A percentile compares a stretch with the other conserved stretches of the same genome.
These are phyloP conservation scores for Melieria crassipennis DNA, from an alignment of 2,888 invertebrate genomes.

Conservation along the genomic window DNA sequence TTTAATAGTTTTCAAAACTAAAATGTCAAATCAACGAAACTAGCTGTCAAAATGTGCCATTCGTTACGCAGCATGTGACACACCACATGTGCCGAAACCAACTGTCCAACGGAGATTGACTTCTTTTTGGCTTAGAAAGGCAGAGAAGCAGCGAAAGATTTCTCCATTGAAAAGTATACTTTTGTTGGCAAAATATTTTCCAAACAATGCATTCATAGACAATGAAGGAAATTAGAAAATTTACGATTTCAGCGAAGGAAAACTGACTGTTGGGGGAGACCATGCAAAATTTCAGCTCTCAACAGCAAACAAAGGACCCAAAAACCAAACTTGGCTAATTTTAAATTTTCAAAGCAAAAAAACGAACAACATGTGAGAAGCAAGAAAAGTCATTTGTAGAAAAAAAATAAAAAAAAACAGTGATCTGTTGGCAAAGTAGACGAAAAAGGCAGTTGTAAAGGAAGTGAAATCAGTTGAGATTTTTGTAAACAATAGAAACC, in stretches of 20 bases:
- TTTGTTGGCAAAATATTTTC: slow-evolving; percentile 31
- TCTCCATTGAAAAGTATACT: slow-evolving; percentile 13
- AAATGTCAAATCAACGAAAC: slow-evolving; percentile 19
- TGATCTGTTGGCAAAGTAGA: slow-evolving; percentile 16
- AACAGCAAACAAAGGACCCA: slow-evolving; percentile 19
- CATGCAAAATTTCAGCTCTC: slow-evolving; percentile 29
- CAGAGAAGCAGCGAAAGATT: slow-evolving; percentile 6
- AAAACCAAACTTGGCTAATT: slow-evolving; percentile 4
- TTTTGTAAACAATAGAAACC: not conserved
- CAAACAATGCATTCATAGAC: slow-evolving; percentile 17
- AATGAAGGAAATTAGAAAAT: slow-evolving; percentile 21
- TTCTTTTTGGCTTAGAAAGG: not conserved
- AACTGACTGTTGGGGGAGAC: slow-evolving; percentile 13
- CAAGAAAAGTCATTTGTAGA: slow-evolving; percentile 15
- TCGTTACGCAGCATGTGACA: slow-evolving; percentile 21
- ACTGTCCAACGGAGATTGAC: too few relatives aligned
- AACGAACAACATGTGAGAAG: slow-evolving; percentile 4
- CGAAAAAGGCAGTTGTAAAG: slow-evolving; percentile 24
- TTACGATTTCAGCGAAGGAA: slow-evolving; percentile 20
- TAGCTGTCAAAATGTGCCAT: slow-evolving; percentile 27
- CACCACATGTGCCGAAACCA: slow-evolving; percentile 20
- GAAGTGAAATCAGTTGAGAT: not conserved
- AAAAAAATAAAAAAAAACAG: slow-evolving; percentile 4
- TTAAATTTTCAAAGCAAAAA: slow-evolving; percentile 11
- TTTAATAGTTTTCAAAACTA: not conserved